These are phyloP conservation scores for Melanotaenia parkinsoni DNA, from an alignment of 2,797 vertebrate species.

Conservation along the genomic window DNA sequence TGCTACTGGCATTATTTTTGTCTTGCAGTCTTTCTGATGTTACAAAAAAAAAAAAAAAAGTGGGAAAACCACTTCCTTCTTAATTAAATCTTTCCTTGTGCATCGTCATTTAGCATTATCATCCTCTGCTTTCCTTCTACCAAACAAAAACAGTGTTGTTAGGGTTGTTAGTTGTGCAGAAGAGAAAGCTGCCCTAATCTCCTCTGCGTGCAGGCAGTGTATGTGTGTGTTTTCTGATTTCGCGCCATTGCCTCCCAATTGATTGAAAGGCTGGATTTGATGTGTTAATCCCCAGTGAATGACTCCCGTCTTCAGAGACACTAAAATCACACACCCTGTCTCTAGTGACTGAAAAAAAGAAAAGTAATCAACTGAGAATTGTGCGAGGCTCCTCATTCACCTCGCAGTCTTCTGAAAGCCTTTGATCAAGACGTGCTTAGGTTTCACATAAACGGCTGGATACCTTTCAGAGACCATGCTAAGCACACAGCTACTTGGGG, in stretches of 20 bases:
- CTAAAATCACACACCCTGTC: constrained; percentile 46
- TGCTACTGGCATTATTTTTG: neutral
- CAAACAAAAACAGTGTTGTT: constrained; percentile 8
- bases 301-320: constrained; percentile 74
- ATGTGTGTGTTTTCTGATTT: constrained; percentile 48
- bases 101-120: constrained; percentile 4
- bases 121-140: neutral
- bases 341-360: constrained; percentile 32
- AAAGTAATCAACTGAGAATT: constrained; percentile 69
- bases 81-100: neutral
- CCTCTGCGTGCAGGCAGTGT: constrained; percentile 27
- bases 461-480: constrained; percentile 74
- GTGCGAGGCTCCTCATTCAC: constrained; percentile 73
- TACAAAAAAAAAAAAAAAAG: neutral
- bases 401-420: constrained; percentile 66
- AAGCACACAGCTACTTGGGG: constrained; percentile 72
- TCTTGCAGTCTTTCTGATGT: neutral
- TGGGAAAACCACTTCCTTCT: neutral
- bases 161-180: neutral
- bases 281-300: constrained; percentile 77
- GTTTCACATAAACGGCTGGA: constrained; percentile 77
- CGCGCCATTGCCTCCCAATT: constrained; percentile 73
- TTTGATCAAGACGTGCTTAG: constrained; percentile 82
- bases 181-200: constrained; percentile 45
- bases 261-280: constrained; percentile 78